Percentiles rank a stretch among this genome's conserved stretches.
These are phyloP conservation scores for Phycodurus eques DNA, from an alignment of 2,113 vertebrate species.

Conservation along the genomic window DNA sequence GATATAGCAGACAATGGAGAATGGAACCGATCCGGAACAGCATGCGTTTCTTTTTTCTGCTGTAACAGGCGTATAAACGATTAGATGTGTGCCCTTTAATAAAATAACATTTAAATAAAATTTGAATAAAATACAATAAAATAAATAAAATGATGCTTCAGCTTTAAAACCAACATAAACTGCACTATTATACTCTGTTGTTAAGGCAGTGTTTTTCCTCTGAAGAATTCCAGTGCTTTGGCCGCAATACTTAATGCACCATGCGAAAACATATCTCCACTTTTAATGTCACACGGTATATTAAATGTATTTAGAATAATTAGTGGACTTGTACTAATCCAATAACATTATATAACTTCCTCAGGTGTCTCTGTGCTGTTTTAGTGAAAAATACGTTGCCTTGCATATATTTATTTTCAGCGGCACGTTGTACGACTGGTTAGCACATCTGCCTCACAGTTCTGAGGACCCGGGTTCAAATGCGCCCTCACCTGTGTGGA, in stretches of 20 bases:
- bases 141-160: not conserved
- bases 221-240: not conserved
- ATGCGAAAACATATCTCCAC: conserved; percentile 37
- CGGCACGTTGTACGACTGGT: no score
- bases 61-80: conserved; percentile 1
- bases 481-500: no score
- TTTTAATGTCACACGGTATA: conserved; percentile 61
- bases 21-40: conserved; percentile 2
- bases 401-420: conserved; percentile 15
- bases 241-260: conserved; percentile 4
- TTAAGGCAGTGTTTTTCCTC: conserved; percentile 1
- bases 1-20: conserved; percentile 27
- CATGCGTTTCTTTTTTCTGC: conserved; percentile 24
- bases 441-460: no score
- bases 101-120: no score
- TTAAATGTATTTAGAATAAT: conserved; percentile 59
- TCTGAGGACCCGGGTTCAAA: no score
- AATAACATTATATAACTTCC: conserved; percentile 72
- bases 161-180: not conserved
- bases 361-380: conserved; percentile 62
- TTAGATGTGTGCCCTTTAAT: conserved; percentile 10
- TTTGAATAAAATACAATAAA: no score
- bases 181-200: not conserved
- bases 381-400: conserved; percentile 67
- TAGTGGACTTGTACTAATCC: conserved; percentile 64